Percentiles rank a stretch among this genome's conserved stretches.
Evolutionary conservation across 2,113 vertebrate genomes (phyloP).

Genomic region (Chroicocephalus ridibundus): DNA sequence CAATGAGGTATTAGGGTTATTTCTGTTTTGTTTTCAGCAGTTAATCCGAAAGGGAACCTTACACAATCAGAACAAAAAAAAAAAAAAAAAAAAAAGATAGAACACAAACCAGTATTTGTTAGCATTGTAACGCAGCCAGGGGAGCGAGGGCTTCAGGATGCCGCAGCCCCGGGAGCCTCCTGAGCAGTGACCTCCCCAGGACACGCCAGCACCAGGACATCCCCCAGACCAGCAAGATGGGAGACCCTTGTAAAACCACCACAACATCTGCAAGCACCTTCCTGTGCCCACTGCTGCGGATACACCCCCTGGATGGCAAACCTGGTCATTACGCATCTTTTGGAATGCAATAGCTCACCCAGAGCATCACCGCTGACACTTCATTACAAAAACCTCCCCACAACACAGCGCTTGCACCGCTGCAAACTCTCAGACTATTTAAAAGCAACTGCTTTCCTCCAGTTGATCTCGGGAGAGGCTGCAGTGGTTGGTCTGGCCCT

Average conservation of each 20-base stretch:
- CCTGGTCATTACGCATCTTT: not conserved
- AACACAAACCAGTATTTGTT: conserved; percentile 28
- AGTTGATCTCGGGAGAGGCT: not conserved
- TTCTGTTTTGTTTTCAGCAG: conserved; percentile 41
- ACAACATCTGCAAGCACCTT: not conserved
- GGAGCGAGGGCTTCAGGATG: not conserved
- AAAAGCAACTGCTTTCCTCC: not conserved
- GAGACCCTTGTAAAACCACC: not conserved
- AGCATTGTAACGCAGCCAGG: not conserved
- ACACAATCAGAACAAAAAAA: conserved; percentile 21
- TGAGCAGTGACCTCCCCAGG: not conserved
- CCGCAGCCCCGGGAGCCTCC: rapidly evolving
- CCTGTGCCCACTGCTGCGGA: not conserved
- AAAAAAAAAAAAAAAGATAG: not conserved
- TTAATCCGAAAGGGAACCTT: conserved; percentile 20
- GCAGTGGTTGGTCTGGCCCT: not conserved
- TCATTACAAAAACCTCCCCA: not conserved
- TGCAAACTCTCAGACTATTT: not conserved
- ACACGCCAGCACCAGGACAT: not conserved
- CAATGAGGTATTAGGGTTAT: conserved; percentile 23
- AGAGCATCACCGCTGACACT: not conserved
- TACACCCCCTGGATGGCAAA: not conserved
- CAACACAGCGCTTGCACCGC: not conserved
- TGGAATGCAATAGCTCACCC: not conserved
- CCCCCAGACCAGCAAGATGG: not conserved